Conservation (phyloP, 2,113 vertebrate genomes). For the Pionites leucogaster region DNA sequence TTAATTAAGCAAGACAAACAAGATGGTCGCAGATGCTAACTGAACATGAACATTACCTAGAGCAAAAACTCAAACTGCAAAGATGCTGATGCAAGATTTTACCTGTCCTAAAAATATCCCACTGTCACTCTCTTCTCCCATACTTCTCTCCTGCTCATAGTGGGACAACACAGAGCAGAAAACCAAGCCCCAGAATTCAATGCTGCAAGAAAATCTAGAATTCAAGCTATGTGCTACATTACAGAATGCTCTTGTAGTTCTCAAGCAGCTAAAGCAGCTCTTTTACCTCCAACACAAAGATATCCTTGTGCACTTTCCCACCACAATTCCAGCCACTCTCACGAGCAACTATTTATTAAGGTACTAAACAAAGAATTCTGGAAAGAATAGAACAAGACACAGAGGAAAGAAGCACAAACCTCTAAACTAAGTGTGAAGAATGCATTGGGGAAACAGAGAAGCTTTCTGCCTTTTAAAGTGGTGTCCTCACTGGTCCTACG, state of each 20-base stretch:
- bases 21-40: conserved; percentile 33
- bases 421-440: background rate
- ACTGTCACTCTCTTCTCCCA: background rate
- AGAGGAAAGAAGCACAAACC: background rate
- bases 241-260: background rate
- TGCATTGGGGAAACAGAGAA: background rate
- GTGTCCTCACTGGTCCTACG: background rate
- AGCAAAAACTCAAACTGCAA: background rate
- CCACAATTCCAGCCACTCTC: background rate
- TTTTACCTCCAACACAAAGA: background rate
- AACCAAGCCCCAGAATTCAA: background rate
- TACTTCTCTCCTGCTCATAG: background rate
- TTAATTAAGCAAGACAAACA: conserved; percentile 55
- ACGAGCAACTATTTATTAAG: background rate
- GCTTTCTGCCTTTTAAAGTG: background rate
- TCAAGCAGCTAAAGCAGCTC: background rate
- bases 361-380: background rate
- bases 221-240: rapidly evolving
- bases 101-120: conserved; percentile 10
- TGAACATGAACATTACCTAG: background rate
- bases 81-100: background rate
- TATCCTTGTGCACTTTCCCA: background rate
- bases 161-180: background rate
- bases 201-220: background rate
- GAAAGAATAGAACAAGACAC: background rate